Evolutionary conservation across 2,888 invertebrate species (phyloP).

Genomic region (Mellilla xanthometata): DNA sequence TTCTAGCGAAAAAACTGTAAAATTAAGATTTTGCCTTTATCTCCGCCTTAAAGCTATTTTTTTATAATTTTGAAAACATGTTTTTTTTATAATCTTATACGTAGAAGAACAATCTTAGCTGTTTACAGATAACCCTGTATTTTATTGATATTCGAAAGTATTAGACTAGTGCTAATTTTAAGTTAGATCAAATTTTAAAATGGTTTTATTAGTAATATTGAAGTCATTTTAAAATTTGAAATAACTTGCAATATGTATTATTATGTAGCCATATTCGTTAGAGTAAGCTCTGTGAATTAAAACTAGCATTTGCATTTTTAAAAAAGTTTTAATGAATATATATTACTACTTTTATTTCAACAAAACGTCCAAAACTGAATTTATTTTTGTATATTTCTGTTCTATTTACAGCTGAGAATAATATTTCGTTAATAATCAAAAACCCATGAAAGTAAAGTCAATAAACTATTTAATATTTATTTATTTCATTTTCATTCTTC

Average conservation of each 20-base stretch:
- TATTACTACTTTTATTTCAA: too few species aligned
- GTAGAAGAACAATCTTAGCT: background rate
- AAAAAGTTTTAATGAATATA: conserved; percentile 17
- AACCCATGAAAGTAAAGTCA: too few species aligned
- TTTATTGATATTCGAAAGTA: background rate
- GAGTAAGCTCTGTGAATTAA: conserved; percentile 10
- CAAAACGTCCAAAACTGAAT: too few species aligned
- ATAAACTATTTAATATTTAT: too few species aligned
- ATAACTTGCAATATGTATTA: background rate
- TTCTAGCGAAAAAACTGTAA: too few species aligned
- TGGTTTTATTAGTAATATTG: background rate
- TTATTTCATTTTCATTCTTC: too few species aligned
- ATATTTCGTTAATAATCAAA: too few species aligned
- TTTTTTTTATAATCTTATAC: too few species aligned
- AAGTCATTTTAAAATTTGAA: background rate
- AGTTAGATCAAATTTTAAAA: background rate
- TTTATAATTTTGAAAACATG: too few species aligned
- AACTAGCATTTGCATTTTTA: conserved; percentile 22
- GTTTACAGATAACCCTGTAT: background rate
- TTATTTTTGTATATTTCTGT: background rate
- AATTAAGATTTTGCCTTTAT: too few species aligned
- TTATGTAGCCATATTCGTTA: conserved; percentile 5
- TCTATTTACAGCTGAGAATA: background rate
- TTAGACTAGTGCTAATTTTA: background rate
- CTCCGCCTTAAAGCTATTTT: too few species aligned